Conservation (phyloP, 2,113 vertebrate genomes). For the Cebus imitator region DNA sequence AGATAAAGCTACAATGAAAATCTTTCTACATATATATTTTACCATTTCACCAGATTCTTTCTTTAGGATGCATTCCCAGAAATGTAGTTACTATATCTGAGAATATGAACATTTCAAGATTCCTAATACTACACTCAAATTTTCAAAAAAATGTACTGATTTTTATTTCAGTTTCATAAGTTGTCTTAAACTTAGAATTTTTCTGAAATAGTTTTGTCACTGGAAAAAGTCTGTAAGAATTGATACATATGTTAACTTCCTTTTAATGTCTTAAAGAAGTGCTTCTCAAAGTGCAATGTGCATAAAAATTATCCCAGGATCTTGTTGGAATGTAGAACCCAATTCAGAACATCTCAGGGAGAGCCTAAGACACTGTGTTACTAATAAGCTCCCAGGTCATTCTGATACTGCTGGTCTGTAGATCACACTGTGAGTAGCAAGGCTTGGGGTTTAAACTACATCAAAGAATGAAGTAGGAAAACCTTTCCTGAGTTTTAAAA, state of each 20-base stretch:
- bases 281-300: not conserved
- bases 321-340: not conserved
- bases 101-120: not conserved
- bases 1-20: not conserved
- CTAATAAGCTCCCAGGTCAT: not conserved
- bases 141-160: not conserved
- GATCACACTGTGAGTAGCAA: not conserved
- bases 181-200: constrained; percentile 30
- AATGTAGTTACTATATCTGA: not conserved
- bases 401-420: not conserved
- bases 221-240: not conserved
- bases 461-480: not conserved
- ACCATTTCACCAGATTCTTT: not conserved
- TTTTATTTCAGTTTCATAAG: not conserved
- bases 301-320: not conserved
- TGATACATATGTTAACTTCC: not conserved
- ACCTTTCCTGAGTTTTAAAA: not conserved
- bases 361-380: not conserved
- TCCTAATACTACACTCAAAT: not conserved
- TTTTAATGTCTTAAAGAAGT: constrained; percentile 3
- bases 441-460: not conserved
- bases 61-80: not conserved
- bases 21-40: not conserved
- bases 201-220: not conserved
- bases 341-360: not conserved